phyloP scores from a whole-genome alignment of 2,113 vertebrate genomes.

The Callorhinus ursinus region DNA sequence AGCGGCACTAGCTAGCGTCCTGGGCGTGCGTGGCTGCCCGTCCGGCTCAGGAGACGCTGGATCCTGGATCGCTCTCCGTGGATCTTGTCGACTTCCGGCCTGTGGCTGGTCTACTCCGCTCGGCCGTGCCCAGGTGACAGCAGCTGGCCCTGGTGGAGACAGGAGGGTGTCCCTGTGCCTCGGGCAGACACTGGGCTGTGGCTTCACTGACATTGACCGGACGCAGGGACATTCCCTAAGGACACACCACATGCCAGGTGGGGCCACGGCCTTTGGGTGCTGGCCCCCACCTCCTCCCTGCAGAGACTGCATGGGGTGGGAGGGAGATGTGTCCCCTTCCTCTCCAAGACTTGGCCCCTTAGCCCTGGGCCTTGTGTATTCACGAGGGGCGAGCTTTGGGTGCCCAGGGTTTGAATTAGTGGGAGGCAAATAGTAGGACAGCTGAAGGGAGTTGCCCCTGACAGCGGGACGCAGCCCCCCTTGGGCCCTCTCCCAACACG shows the following conservation, averaged over 20 bases:
- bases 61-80: neutral
- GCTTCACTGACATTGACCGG: no score
- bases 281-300: neutral
- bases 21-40: no score
- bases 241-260: rapidly evolving
- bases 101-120: neutral
- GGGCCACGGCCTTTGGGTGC: rapidly evolving
- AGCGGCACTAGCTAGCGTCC: rapidly evolving
- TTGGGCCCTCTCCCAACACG: rapidly evolving
- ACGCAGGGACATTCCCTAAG: rapidly evolving
- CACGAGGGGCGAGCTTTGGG: rapidly evolving
- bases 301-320: no score
- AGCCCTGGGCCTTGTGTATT: neutral
- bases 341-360: rapidly evolving
- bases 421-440: rapidly evolving
- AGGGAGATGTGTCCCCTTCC: neutral
- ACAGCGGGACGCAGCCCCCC: rapidly evolving
- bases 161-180: neutral
- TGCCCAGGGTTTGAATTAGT: neutral
- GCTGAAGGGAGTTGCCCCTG: neutral
- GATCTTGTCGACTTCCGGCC: rapidly evolving
- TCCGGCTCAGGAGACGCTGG: neutral
- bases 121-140: rapidly evolving
- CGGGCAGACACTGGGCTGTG: rapidly evolving
- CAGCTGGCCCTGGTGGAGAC: neutral